Percentiles rank a stretch among this genome's conserved stretches.
Evolutionary conservation across 2,113 vertebrate species (phyloP).

Genomic region (Ceuthmochares aereus): DNA sequence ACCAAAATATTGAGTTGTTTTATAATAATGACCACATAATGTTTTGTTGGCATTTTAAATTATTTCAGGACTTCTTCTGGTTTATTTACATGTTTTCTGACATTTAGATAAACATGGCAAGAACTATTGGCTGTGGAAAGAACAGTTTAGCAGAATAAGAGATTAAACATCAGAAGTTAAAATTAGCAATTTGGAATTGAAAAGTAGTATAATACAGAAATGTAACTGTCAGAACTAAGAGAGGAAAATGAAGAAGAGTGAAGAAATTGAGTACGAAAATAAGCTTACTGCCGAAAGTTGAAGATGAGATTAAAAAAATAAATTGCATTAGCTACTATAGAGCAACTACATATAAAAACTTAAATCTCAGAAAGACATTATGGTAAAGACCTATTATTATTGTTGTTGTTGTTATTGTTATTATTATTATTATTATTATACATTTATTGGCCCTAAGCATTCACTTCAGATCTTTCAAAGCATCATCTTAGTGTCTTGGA

Average conservation of each 20-base stretch:
- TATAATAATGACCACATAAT: background rate
- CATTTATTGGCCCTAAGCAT: background rate
- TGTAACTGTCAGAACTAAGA: background rate
- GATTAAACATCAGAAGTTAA: background rate
- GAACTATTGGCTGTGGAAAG: background rate
- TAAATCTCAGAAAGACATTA: background rate
- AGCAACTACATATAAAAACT: background rate
- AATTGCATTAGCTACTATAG: background rate
- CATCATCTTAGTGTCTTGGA: background rate
- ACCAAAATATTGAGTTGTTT: background rate
- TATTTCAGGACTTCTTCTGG: background rate
- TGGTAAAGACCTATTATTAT: background rate
- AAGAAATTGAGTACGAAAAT: background rate
- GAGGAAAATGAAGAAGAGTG: background rate
- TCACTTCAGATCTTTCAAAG: background rate
- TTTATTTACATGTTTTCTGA: background rate
- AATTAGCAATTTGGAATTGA: background rate
- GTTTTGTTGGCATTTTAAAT: background rate
- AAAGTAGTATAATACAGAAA: background rate
- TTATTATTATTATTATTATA: too few relatives aligned
- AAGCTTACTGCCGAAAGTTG: background rate
- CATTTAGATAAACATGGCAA: background rate
- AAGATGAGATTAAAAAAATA: background rate
- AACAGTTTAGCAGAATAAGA: background rate
- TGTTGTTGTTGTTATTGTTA: too few relatives aligned